Evolutionary conservation across 2,888 invertebrate species (phyloP).

Genomic region (Cabera pusaria): DNA sequence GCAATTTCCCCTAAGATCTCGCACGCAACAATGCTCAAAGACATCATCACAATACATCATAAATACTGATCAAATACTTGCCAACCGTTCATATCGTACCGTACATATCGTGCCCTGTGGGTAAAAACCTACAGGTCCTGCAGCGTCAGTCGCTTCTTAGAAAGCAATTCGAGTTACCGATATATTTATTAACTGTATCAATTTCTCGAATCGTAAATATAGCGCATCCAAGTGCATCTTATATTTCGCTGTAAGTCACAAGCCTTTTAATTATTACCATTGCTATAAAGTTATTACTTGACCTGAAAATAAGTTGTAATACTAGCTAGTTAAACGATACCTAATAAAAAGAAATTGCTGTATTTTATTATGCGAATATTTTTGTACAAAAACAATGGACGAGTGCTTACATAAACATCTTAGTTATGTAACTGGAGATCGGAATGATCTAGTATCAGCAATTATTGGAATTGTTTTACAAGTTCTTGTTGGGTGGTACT

Average conservation of each 20-base stretch:
- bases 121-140: slow-evolving; percentile 12
- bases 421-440: slow-evolving; percentile 20
- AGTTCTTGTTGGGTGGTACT: slow-evolving; percentile 11
- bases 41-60: no score
- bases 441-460: slow-evolving; percentile 11
- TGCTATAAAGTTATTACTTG: slow-evolving; percentile 36
- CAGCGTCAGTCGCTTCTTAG: slow-evolving; percentile 56
- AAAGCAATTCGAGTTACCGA: slow-evolving; percentile 69
- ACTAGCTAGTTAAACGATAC: slow-evolving; percentile 30
- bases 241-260: slow-evolving; percentile 48
- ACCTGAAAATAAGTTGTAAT: slow-evolving; percentile 30
- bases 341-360: slow-evolving; percentile 28
- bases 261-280: slow-evolving; percentile 54
- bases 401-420: slow-evolving; percentile 15
- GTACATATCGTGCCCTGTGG: slow-evolving; percentile 11
- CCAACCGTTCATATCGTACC: no score
- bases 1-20: no score
- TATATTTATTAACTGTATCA: slow-evolving; percentile 77
- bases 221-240: slow-evolving; percentile 45
- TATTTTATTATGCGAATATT: slow-evolving; percentile 17
- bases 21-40: no score
- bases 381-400: slow-evolving; percentile 18
- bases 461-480: slow-evolving; percentile 15
- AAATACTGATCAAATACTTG: no score
- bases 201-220: slow-evolving; percentile 60